A percentile compares a stretch with the other conserved stretches of the same genome.
These are phyloP conservation scores for Amphipyra tragopoginis DNA, from an alignment of 2,888 invertebrate genomes.

Conservation along the genomic window DNA sequence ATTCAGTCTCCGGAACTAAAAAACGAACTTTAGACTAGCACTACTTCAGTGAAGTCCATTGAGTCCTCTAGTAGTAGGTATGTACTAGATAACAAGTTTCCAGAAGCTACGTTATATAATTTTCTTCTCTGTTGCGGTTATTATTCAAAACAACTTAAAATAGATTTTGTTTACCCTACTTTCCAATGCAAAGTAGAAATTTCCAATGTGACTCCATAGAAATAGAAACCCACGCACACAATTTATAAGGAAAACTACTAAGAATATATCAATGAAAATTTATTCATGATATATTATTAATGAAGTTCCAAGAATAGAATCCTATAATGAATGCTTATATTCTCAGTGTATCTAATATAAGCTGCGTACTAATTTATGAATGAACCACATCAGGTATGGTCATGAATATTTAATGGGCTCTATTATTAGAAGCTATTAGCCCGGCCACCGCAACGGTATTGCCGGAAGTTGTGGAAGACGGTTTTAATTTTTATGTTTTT, in stretches of 20 bases:
- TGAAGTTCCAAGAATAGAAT: no score
- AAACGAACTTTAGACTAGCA: no score
- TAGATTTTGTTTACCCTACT: background rate
- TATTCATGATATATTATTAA: no score
- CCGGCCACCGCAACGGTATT: background rate
- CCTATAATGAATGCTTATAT: no score
- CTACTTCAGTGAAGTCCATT: no score
- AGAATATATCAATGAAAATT: background rate
- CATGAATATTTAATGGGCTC: slow-evolving; percentile 18
- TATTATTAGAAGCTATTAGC: slow-evolving; percentile 32
- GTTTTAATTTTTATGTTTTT: background rate
- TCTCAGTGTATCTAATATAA: no score
- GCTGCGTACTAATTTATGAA: no score
- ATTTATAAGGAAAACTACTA: slow-evolving; percentile 8
- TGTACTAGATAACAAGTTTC: no score
- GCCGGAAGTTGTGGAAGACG: background rate
- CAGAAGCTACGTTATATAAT: no score
- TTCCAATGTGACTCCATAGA: slow-evolving; percentile 1
- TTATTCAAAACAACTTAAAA: background rate
- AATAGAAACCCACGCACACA: slow-evolving; percentile 15
- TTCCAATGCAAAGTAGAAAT: slow-evolving; percentile 6
- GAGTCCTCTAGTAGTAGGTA: no score
- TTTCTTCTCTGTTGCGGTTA: no score
- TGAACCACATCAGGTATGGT: background rate
- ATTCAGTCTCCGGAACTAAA: no score